These are phyloP conservation scores for Drosophila nebulosa DNA, from an alignment of 1,140 invertebrate species.

Conservation along the genomic window DNA sequence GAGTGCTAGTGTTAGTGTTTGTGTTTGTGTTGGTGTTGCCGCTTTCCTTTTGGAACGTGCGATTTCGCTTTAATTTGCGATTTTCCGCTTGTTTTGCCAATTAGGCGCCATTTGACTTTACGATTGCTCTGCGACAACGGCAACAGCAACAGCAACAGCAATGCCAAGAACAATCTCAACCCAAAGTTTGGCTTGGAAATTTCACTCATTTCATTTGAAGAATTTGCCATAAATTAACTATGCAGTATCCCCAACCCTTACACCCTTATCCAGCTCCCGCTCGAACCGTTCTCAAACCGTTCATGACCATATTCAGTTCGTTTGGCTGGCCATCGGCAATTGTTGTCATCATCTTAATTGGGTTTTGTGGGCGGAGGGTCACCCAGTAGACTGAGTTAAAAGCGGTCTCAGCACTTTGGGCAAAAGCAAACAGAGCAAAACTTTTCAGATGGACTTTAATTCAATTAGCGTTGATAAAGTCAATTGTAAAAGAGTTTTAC, in stretches of 20 bases:
- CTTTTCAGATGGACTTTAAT: slow-evolving; percentile 46
- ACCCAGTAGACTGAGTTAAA: neutral
- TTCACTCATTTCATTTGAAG: slow-evolving; percentile 17
- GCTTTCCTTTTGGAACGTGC: slow-evolving; percentile 24
- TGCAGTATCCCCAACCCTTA: neutral
- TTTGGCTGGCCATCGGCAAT: slow-evolving; percentile 1
- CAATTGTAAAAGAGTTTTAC: slow-evolving; percentile 50
- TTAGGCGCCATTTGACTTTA: slow-evolving; percentile 75
- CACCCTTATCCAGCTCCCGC: neutral
- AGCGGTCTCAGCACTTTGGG: slow-evolving; percentile 13
- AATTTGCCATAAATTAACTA: slow-evolving; percentile 21
- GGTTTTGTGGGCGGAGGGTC: neutral
- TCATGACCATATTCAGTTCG: neutral
- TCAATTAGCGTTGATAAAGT: slow-evolving; percentile 49
- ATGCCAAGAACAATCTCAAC: neutral
- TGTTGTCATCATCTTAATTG: slow-evolving; percentile 6
- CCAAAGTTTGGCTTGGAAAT: slow-evolving; percentile 3
- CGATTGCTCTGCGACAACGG: slow-evolving; percentile 26
- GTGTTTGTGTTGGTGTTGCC: neutral
- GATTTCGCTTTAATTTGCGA: slow-evolving; percentile 68
- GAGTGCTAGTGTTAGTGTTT: slow-evolving; percentile 7
- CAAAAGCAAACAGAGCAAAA: slow-evolving; percentile 18
- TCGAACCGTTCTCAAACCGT: neutral
- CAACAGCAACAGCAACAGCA: neutral
- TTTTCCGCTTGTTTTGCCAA: slow-evolving; percentile 76